Evolutionary conservation across 1,140 invertebrate genomes (phyloP).

Genomic region (Pseudobourletiella spinata): DNA sequence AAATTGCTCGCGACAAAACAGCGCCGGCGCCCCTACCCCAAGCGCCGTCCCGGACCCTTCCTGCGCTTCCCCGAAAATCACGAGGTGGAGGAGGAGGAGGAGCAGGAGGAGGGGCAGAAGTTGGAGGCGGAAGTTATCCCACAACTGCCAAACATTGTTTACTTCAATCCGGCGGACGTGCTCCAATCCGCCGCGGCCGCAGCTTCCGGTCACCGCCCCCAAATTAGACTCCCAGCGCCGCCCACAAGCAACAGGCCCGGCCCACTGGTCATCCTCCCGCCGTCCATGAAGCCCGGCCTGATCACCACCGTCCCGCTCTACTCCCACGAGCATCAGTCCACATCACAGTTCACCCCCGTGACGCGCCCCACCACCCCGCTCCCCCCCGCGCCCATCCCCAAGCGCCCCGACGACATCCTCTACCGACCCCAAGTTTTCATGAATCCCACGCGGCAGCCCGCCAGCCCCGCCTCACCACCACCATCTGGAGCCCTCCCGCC

Average conservation of each 20-base stretch:
- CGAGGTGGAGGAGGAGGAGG: constrained; percentile 13
- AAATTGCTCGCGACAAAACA: constrained; percentile 26
- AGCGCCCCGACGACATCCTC: not conserved
- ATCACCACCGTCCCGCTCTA: constrained; percentile 20
- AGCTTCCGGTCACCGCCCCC: not conserved
- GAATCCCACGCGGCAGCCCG: constrained; percentile 5
- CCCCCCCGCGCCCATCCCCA: not conserved
- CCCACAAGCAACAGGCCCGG: not conserved
- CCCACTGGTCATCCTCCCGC: not conserved
- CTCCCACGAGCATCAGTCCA: constrained; percentile 10
- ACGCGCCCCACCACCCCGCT: not conserved
- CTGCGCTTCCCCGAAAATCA: not conserved
- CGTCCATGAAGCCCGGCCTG: constrained; percentile 12
- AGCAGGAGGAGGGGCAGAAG: not conserved
- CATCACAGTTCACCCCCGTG: constrained; percentile 28
- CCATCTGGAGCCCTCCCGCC: constrained; percentile 22
- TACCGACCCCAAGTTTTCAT: constrained; percentile 3
- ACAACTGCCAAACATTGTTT: constrained; percentile 22
- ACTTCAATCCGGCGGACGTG: constrained; percentile 22
- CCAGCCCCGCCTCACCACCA: too few species aligned
- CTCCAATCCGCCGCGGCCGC: not conserved
- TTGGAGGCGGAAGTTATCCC: constrained; percentile 25
- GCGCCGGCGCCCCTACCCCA: not conserved
- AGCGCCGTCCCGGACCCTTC: not conserved
- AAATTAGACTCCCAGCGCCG: not conserved